Conservation (phyloP, 53 echinoderm and acorn worm genomes). For the Echinometra lucunter region DNA sequence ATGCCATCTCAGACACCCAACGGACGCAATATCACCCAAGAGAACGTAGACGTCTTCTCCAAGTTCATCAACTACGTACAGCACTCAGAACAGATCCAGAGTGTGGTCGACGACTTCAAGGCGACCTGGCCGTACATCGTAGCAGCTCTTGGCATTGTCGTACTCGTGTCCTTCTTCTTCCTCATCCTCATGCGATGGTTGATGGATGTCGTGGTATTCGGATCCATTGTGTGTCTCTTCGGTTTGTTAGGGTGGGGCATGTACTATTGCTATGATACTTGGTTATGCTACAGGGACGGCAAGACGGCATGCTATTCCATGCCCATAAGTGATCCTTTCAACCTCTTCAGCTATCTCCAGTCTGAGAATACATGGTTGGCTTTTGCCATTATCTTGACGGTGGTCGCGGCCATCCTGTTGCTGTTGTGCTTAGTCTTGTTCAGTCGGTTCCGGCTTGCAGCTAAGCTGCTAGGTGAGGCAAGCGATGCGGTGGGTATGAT, state of each 20-base stretch:
- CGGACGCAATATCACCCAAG: constrained; percentile 75
- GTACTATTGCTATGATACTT: constrained; percentile 86
- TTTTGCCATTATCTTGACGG: constrained; percentile 83
- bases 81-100: constrained; percentile 76
- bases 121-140: constrained; percentile 89
- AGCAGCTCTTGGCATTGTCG: constrained; percentile 74
- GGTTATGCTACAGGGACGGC: constrained; percentile 71
- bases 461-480: constrained; percentile 83
- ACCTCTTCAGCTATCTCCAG: constrained; percentile 83
- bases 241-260: constrained; percentile 79
- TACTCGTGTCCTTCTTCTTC: constrained; percentile 81
- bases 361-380: constrained; percentile 85
- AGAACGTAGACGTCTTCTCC: constrained; percentile 70
- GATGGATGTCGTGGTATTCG: constrained; percentile 80
- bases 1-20: constrained; percentile 74
- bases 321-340: constrained; percentile 70
- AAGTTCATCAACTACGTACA: constrained; percentile 72
- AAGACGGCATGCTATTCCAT: constrained; percentile 64
- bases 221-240: constrained; percentile 72
- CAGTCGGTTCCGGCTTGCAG: constrained; percentile 90
- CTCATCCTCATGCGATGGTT: constrained; percentile 92
- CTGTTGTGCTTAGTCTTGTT: constrained; percentile 80
- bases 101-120: constrained; percentile 85
- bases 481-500: constrained; percentile 89
- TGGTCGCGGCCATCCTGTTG: constrained; percentile 78